Percentiles rank a stretch among this genome's conserved stretches.
Conservation (phyloP, 2,797 vertebrate genomes). For the Gallinago solitaria region DNA sequence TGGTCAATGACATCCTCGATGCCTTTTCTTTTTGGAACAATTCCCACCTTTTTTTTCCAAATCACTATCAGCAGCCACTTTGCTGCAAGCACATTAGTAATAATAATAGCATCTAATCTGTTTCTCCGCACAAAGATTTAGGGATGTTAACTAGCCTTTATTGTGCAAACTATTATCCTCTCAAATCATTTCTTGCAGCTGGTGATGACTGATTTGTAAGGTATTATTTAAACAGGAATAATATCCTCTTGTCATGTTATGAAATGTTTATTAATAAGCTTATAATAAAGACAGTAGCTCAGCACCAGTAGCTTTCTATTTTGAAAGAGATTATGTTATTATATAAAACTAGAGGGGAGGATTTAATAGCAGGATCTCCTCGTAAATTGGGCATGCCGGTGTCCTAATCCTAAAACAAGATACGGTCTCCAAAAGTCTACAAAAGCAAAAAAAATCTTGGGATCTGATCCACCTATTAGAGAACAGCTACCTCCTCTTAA, state of each 20-base stretch:
- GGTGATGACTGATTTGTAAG: not conserved
- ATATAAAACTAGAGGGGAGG: not conserved
- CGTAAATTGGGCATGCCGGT: not conserved
- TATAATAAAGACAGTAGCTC: not conserved
- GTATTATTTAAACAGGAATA: not conserved
- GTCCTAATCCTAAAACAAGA: not conserved
- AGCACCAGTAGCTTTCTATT: not conserved
- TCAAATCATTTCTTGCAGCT: not conserved
- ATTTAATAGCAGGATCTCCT: not conserved
- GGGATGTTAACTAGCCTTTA: constrained; percentile 4
- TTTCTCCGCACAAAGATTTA: constrained; percentile 4
- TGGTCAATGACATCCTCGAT: not conserved
- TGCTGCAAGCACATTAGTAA: not conserved
- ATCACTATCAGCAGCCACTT: not conserved
- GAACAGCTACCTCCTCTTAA: not conserved
- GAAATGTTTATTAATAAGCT: constrained; percentile 1
- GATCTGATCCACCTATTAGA: not conserved
- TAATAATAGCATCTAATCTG: not conserved
- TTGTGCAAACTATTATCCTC: not conserved
- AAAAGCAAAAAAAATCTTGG: not conserved
- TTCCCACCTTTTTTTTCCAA: not conserved
- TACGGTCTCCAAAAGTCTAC: not conserved
- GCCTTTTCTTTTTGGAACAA: not conserved
- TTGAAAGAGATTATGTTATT: not conserved
- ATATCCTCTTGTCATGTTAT: not conserved